Conservation (phyloP, 2,113 vertebrate genomes). For the Cariama cristata region DNA sequence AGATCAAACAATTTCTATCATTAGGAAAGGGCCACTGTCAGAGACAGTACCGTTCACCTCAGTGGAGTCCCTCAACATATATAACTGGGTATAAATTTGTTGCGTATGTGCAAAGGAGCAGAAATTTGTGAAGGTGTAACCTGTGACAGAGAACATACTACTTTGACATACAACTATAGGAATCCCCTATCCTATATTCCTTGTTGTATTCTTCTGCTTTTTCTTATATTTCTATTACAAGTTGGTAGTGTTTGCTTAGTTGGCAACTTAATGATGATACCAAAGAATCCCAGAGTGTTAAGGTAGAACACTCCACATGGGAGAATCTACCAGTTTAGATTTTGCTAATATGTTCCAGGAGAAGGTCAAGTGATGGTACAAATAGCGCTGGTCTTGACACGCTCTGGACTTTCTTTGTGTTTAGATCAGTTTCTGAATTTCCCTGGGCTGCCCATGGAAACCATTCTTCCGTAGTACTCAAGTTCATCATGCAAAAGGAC, state of each 20-base stretch:
- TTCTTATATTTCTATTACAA: background rate
- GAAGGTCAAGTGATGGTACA: background rate
- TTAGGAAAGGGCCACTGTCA: background rate
- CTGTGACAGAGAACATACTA: background rate
- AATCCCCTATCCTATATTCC: background rate
- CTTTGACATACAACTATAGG: background rate
- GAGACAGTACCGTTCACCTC: background rate
- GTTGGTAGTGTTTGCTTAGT: background rate
- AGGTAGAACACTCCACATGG: background rate
- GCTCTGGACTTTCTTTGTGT: background rate
- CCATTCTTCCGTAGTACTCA: background rate
- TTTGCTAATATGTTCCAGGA: background rate
- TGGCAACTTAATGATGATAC: background rate
- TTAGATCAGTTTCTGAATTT: constrained; percentile 11
- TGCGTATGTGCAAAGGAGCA: background rate
- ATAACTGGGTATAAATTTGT: background rate
- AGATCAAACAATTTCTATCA: background rate
- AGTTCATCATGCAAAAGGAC: background rate
- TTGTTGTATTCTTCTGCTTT: background rate
- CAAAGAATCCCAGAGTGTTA: background rate
- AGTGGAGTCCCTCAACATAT: background rate
- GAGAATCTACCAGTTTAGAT: background rate
- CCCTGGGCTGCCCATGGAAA: background rate
- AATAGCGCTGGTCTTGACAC: background rate
- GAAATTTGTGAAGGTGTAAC: background rate